phyloP scores from a whole-genome alignment of 2,797 vertebrate genomes.

The Crenichthys baileyi region DNA sequence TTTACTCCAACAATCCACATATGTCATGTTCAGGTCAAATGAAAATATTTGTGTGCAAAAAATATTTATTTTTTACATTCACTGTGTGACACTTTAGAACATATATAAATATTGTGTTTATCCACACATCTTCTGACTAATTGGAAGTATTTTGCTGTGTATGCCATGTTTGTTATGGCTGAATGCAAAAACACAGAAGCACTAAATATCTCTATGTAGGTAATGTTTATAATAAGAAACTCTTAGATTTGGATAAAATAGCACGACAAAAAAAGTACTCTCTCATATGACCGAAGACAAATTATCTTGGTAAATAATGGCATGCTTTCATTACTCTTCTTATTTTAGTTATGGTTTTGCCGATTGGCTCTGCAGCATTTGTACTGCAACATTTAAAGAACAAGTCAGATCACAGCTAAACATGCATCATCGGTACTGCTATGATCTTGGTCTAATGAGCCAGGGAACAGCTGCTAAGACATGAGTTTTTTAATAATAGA shows the following conservation, averaged over 20 bases:
- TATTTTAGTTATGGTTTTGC: not conserved
- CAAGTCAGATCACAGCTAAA: conserved; percentile 32
- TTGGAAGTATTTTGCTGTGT: conserved; percentile 1
- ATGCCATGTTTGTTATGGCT: not conserved
- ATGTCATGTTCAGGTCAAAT: too few relatives aligned
- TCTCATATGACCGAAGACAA: conserved; percentile 12
- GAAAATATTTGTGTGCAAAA: not conserved
- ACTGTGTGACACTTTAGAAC: not conserved
- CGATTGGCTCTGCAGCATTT: conserved; percentile 17
- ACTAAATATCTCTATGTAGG: not conserved
- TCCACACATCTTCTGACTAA: not conserved
- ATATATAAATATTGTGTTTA: not conserved
- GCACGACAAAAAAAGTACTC: not conserved
- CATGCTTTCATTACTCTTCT: conserved; percentile 5
- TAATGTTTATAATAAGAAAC: not conserved
- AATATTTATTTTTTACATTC: not conserved
- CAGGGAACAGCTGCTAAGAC: conserved; percentile 55
- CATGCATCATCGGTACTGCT: conserved; percentile 30
- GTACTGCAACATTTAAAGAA: conserved; percentile 17
- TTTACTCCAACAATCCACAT: too few relatives aligned
- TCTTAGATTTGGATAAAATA: not conserved
- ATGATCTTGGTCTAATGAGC: conserved; percentile 52
- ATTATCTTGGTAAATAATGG: conserved; percentile 4
- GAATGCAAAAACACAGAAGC: not conserved
- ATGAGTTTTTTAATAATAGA: conserved; percentile 65